phyloP scores from a whole-genome alignment of 2,888 invertebrate genomes.

The Liodrosophila aerea region DNA sequence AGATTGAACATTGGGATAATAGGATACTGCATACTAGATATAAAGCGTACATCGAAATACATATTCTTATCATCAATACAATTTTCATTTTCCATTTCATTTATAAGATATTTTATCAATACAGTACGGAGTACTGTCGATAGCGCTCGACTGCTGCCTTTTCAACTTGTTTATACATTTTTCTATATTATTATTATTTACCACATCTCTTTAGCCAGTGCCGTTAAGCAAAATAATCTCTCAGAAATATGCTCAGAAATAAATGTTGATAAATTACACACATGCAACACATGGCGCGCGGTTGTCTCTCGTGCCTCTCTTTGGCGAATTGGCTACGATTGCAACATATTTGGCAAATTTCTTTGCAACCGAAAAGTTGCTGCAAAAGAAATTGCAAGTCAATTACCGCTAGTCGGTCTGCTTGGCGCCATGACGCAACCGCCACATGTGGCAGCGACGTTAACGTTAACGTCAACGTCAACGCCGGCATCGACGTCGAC shows the following conservation, averaged over 20 bases:
- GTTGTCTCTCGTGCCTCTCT: slow-evolving; percentile 18
- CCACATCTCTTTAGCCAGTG: not conserved
- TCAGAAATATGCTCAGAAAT: slow-evolving; percentile 34
- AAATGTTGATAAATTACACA: slow-evolving; percentile 47
- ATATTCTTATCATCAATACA: too few relatives aligned
- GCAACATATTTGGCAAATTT: slow-evolving; percentile 65
- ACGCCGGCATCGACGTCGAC: slow-evolving; percentile 28
- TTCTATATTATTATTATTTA: not conserved
- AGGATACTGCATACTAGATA: too few relatives aligned
- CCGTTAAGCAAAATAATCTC: slow-evolving; percentile 3
- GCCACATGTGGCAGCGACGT: slow-evolving; percentile 66
- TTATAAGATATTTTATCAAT: too few relatives aligned
- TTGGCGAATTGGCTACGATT: slow-evolving; percentile 38
- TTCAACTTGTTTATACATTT: too few relatives aligned
- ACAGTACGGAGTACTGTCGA: too few relatives aligned
- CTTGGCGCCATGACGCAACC: slow-evolving; percentile 74
- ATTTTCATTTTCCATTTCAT: too few relatives aligned
- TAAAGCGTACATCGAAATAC: too few relatives aligned
- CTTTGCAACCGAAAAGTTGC: slow-evolving; percentile 71
- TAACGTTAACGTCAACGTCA: slow-evolving; percentile 9
- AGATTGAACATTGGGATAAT: too few relatives aligned
- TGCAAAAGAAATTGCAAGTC: slow-evolving; percentile 77
- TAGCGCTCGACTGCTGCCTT: too few relatives aligned
- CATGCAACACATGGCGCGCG: slow-evolving; percentile 18
- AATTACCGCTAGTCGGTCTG: slow-evolving; percentile 73